Evolutionary conservation across 1,140 invertebrate species (phyloP).

Genomic region (Cotesia chilonis): DNA sequence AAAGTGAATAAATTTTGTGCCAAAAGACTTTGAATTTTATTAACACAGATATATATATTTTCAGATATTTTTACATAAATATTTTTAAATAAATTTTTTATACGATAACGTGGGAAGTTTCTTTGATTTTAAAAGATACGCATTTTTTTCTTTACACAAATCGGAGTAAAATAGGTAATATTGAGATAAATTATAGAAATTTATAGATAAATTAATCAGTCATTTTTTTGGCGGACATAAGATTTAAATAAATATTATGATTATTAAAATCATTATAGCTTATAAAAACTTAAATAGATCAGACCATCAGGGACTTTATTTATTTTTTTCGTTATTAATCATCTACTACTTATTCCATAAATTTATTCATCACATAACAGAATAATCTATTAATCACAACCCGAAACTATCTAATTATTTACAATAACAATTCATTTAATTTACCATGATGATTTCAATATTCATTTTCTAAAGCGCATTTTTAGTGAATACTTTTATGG

Average conservation of each 20-base stretch:
- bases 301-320: neutral
- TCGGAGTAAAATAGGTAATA: conserved; percentile 3
- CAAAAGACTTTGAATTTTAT: conserved; percentile 57
- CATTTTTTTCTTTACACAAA: neutral
- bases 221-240: neutral
- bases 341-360: neutral
- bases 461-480: too few species aligned
- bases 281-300: neutral
- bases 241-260: neutral
- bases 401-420: neutral
- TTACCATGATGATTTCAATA: neutral
- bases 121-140: conserved; percentile 3
- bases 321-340: neutral
- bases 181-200: neutral
- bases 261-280: neutral
- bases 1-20: conserved; percentile 44
- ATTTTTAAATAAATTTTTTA: conserved; percentile 6
- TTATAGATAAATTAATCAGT: neutral
- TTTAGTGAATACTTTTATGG: too few species aligned
- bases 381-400: conserved; percentile 21
- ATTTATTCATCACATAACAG: conserved; percentile 14
- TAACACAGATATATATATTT: conserved; percentile 46
- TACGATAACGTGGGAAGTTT: neutral
- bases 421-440: conserved; percentile 1
- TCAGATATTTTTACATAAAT: conserved; percentile 37